Base-by-base conservation (phyloP, 2,797 vertebrate genomes). In the Onychomys leucogaster region DNA sequence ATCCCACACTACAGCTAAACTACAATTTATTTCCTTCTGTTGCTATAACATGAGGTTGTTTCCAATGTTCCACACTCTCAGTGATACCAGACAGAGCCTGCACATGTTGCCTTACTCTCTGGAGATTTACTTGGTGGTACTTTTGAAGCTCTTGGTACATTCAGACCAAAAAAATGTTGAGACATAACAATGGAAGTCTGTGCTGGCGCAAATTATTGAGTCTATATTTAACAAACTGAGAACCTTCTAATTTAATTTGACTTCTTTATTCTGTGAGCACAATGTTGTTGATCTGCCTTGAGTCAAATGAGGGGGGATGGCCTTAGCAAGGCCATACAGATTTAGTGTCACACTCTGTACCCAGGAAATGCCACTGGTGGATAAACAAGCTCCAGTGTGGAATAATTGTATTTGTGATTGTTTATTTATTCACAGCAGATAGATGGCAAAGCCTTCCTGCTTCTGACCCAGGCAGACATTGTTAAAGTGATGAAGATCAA, bases 401-500 rank as follows among this genome's bases (percentile, higher is more conserved):
- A 21, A 27, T 34, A 11, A 52, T 95, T 69, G 69, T 85, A 41
- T 83, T 80, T 61, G 13, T 69, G 9, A 43, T 27, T 92, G 8
- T 90, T 89, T 89, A 34, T 77, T 77, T 59, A 76, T 89, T 95
- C 88, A 55, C 94, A 99, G 99, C 99, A 99, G 98, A 99, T 99
- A 6, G 99, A 99, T 5, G 99, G 99, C 2, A 99, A 99, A 96
- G 99, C 99, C 81, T 99, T 99, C 93, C 99, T 99, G 21, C 99
- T 99, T 55, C 99, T 99, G 95, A 99, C 99, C n/a, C 99, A 99
- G 95, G 98, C 95, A 0, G 99, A 99, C 98, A 99, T 99, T 0
- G 98, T 99, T 89, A 99, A 99, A 98, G 99, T 99, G 82, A 99
- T 99, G 98, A 99, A 99, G 71, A 99, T 99, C 98, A 99, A 99